Evolutionary conservation across 2,113 vertebrate genomes (phyloP).

Genomic region (Hystrix brachyura): DNA sequence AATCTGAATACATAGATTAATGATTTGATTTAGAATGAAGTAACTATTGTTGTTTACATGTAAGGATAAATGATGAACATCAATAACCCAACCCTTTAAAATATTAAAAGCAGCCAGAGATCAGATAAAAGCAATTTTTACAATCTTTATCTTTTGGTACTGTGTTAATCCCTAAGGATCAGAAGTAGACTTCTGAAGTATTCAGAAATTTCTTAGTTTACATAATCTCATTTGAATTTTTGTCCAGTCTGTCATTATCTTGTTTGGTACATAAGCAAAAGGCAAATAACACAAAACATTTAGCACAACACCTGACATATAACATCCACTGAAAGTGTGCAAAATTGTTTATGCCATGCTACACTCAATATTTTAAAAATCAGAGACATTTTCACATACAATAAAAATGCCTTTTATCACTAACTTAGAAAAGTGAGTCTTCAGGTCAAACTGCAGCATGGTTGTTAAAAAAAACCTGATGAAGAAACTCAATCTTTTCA

Average conservation of each 20-base stretch:
- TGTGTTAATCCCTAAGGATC: background rate
- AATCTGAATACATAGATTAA: background rate
- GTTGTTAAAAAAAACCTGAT: constrained; percentile 59
- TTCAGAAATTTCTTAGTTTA: constrained; percentile 27
- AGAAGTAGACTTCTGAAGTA: constrained; percentile 26
- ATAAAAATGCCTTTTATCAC: constrained; percentile 44
- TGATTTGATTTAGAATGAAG: constrained; percentile 22
- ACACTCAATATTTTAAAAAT: background rate
- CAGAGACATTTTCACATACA: constrained; percentile 3
- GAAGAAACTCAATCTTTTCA: constrained; percentile 38
- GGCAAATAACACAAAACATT: background rate
- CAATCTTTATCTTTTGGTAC: background rate
- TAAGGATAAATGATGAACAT: background rate
- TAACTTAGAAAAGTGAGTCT: constrained; percentile 56
- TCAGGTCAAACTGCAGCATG: constrained; percentile 46
- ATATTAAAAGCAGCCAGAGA: background rate
- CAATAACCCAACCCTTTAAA: constrained; percentile 22
- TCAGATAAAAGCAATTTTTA: background rate
- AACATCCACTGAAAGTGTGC: background rate
- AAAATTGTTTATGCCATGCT: background rate
- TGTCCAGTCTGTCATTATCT: constrained; percentile 27
- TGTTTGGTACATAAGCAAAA: background rate
- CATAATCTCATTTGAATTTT: background rate
- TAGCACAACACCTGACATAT: background rate
- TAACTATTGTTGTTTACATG: background rate